These are phyloP conservation scores for Argyra leucocephala DNA, from an alignment of 2,888 invertebrate genomes.

Conservation along the genomic window DNA sequence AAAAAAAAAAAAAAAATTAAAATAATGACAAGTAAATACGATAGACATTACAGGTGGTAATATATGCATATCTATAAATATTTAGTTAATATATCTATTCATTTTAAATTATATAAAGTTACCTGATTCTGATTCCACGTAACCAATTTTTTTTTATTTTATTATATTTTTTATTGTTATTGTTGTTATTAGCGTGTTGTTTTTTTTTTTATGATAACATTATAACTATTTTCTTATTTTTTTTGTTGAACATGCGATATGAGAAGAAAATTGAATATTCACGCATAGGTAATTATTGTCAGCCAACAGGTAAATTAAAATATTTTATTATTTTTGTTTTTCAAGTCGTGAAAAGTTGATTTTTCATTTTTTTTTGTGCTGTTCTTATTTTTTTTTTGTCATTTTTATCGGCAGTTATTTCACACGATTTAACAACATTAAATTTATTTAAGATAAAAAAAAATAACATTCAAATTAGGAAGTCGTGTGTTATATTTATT, in stretches of 20 bases:
- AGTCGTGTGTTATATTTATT: background rate
- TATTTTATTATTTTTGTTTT: background rate
- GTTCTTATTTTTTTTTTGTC: background rate
- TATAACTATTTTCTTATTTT: background rate
- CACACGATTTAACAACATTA: background rate
- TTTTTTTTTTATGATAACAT: background rate
- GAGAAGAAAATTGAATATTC: slow-evolving; percentile 4
- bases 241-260: background rate
- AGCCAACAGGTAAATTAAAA: background rate
- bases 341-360: background rate
- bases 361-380: background rate
- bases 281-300: slow-evolving; percentile 3
- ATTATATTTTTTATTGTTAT: no score
- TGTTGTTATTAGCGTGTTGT: background rate
- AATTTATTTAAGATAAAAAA: background rate
- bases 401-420: slow-evolving; percentile 1
- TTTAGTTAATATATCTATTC: no score
- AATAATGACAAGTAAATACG: no score
- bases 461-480: background rate
- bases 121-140: background rate
- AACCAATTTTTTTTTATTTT: background rate
- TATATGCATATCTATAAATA: no score
- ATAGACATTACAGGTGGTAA: no score
- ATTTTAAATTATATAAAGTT: no score
- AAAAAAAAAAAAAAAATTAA: no score